These are phyloP conservation scores for Pristionchus exspectatus DNA, from an alignment of 2,888 invertebrate genomes.

Conservation along the genomic window DNA sequence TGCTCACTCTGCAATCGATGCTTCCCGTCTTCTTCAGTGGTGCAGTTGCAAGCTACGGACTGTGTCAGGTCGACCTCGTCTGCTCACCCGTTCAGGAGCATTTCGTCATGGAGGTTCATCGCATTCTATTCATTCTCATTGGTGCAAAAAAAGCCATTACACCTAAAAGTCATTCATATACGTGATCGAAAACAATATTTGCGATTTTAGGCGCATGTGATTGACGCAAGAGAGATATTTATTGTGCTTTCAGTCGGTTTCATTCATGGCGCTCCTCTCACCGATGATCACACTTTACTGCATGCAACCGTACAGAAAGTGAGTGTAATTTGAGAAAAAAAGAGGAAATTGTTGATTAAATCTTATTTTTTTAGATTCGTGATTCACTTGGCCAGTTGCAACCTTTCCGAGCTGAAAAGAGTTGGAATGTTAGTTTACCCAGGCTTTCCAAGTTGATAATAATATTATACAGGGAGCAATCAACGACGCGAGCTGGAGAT, in stretches of 20 bases:
- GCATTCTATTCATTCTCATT: too few relatives aligned
- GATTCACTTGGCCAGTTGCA: neutral
- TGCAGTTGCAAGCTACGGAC: neutral
- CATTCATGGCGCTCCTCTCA: neutral
- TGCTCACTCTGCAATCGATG: neutral
- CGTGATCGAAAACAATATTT: neutral
- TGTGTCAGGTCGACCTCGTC: neutral
- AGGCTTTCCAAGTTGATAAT: too few relatives aligned
- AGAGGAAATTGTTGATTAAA: too few relatives aligned
- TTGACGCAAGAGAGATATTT: too few relatives aligned
- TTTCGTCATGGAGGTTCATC: neutral
- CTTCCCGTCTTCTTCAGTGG: slow-evolving; percentile 19
- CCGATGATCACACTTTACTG: slow-evolving; percentile 1
- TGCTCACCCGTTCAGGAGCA: slow-evolving; percentile 1
- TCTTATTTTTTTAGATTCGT: neutral
- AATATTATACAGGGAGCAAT: too few relatives aligned
- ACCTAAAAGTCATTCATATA: too few relatives aligned
- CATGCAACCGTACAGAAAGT: neutral
- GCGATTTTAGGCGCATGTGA: too few relatives aligned
- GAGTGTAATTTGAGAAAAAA: too few relatives aligned
- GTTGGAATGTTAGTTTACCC: neutral
- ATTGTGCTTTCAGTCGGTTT: neutral
- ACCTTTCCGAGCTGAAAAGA: neutral
- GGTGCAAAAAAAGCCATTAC: too few relatives aligned
- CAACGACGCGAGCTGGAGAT: too few relatives aligned